phyloP scores from a whole-genome alignment of 2,797 vertebrate species.

The Microctenopoma steveboyesi region DNA sequence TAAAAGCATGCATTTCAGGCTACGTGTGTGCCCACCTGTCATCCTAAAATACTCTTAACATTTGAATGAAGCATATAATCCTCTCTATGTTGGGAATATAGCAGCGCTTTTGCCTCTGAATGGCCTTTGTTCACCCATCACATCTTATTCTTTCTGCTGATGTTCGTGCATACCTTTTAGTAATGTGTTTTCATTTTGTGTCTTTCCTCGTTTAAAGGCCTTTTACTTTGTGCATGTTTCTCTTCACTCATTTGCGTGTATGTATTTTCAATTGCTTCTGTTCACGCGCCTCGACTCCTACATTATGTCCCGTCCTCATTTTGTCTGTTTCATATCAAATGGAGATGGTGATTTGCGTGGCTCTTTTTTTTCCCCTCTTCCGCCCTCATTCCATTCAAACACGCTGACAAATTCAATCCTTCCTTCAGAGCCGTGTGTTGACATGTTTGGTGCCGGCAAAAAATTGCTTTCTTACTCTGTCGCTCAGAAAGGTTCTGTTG shows the following conservation, averaged over 20 bases:
- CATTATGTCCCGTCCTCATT: not conserved
- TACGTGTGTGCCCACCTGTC: slow-evolving; percentile 4
- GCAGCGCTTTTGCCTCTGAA: not conserved
- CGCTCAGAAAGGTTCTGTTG: slow-evolving; percentile 36
- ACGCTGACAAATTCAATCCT: slow-evolving; percentile 49
- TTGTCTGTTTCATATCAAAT: slow-evolving; percentile 36
- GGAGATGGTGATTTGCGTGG: slow-evolving; percentile 9
- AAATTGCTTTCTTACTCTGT: slow-evolving; percentile 40
- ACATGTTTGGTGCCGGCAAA: slow-evolving; percentile 19
- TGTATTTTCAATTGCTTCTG: not conserved
- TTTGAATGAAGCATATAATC: slow-evolving; percentile 19
- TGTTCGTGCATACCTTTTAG: not conserved
- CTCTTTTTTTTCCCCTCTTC: slow-evolving; percentile 6
- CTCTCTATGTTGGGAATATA: not conserved
- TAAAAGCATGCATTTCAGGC: slow-evolving; percentile 2
- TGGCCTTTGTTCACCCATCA: slow-evolving; percentile 30
- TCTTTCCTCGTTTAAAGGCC: not conserved
- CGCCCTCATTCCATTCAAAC: slow-evolving; percentile 44
- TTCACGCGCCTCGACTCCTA: slow-evolving; percentile 13
- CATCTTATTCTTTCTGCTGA: slow-evolving; percentile 6
- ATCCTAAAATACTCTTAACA: slow-evolving; percentile 21
- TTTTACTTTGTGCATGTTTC: slow-evolving; percentile 13
- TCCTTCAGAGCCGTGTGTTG: slow-evolving; percentile 5
- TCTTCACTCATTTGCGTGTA: not conserved
- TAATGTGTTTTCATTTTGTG: slow-evolving; percentile 5